Base-by-base conservation (phyloP, 2,797 vertebrate species). In the Pseudopleuronectes americanus region DNA sequence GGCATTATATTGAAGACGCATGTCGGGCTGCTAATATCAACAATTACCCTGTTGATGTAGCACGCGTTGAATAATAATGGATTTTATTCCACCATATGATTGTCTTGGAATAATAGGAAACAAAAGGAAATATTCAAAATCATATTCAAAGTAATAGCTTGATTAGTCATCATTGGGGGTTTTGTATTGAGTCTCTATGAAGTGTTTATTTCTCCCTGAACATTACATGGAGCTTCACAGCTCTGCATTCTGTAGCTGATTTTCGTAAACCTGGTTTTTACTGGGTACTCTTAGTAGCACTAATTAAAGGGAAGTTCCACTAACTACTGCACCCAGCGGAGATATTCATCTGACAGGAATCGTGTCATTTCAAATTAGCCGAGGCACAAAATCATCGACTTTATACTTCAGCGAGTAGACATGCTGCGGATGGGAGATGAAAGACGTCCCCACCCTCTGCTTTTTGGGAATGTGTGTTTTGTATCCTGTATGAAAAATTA, bases 241-340 rank as follows among this genome's bases (percentile, higher is more conserved):
- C 16, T 21, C 51, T 74, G 43, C 41, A 52, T 73, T 55, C 64
- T 48, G 21, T 38, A 21, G 60, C 31, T 43, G 64, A 26, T 33
- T 9, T 9, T 33, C 4, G 33, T 43, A 48, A 71, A 82, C 57
- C 55, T 26, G 57, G 8, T 43, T 80, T 74, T 47, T 61, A 71
- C 55, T 70, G 57, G 8, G 57, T 58, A 38, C 38, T 41, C 76
- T 81, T 7, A 77, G 47, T 57, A 60, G 47, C 33, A 41, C 36
- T 69, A 71, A 79, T 60, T 70, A 62, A 45, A 66, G 8, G 47
- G 24, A 74, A 59, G 64, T 38, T 62, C 23, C 68, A 47, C 38
- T 68, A 66, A 76, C 71, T 81, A 61, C 28, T 58, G 41, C 14
- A 0, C 74, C 64, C 65, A 45, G 4, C 57, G 48, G 69, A 67